Evolutionary conservation across 2,888 invertebrate species (phyloP), one percentile per base, ranked within the genome.

Genomic region (Oligia strigilis): DNA sequence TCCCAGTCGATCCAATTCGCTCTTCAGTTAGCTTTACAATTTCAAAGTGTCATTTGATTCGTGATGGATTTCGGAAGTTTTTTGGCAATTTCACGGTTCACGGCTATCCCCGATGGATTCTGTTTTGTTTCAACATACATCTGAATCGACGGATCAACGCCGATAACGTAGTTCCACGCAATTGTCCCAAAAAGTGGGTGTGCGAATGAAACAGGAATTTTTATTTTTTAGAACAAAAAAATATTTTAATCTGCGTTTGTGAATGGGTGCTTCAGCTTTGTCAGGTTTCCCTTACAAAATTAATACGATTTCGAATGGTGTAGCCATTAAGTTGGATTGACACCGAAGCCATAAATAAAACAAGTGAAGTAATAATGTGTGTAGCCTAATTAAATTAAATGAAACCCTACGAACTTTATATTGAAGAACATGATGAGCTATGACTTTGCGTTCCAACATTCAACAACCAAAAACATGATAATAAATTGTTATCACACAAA

Each of bases 1-100:
- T 94, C 94, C 91, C 93, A 93, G 94, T 93, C 94, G 88, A 94
- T 95, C 93, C 94, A 93, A 94, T 95, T 94, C 95, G 93, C 94
- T 94, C 95, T 94, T 95, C 95, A 95, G 95, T 95, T 94, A 94
- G 95, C 94, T 96, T 95, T 95, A 95, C 96, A 96, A 95, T 96
- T 96, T 94, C 94, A 95, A 95, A 96, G 95, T 96, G 96, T 96
- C 96, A 95, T 96, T 96, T 96, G 96, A 95, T 94, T 95, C 95
- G 96, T 96, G 96, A 96, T 96, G 96, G 95, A 95, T 95, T 95
- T 94, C 93, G 93, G 90, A 94, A 94, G 94, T 94, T 96, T 96
- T 96, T 96, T 96, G 95, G 92, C 96, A 96, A 96, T 96, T 96
- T 96, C 96, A 96, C 95, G 96, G 94, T 94, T 92, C 92, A 91